These are phyloP conservation scores for Thamnaconus septentrionalis DNA, from an alignment of 2,113 vertebrate genomes.

Conservation along the genomic window DNA sequence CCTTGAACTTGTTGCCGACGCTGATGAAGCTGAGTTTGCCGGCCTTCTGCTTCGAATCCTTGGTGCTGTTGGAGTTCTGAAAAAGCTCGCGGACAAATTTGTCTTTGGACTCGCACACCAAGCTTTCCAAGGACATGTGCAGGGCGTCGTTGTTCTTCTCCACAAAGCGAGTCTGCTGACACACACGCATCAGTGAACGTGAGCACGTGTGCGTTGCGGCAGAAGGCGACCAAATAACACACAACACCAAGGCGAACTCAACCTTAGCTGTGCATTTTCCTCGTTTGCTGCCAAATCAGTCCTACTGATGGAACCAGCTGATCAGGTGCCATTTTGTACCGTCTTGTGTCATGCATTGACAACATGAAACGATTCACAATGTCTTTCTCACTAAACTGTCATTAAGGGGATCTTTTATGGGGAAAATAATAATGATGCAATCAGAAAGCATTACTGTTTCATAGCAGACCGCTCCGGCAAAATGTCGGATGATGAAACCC, in stretches of 20 bases:
- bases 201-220: neutral
- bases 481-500: constrained; percentile 95
- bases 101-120: constrained; percentile 96
- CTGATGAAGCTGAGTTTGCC: constrained; percentile 98
- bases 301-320: too few species aligned
- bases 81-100: constrained; percentile 93
- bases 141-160: constrained; percentile 99
- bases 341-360: neutral
- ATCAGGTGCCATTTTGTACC: too few species aligned
- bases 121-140: constrained; percentile 96
- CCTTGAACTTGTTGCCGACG: constrained; percentile 99
- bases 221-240: neutral
- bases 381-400: neutral
- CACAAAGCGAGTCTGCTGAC: constrained; percentile 90
- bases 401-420: neutral
- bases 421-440: neutral
- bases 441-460: constrained; percentile 85
- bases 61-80: constrained; percentile 88
- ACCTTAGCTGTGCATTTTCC: too few species aligned
- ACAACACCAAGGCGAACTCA: neutral
- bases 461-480: constrained; percentile 97
- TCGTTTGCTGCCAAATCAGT: too few species aligned
- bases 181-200: constrained; percentile 4
- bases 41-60: constrained; percentile 94
- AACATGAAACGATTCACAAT: too few species aligned